Base-by-base conservation (phyloP, 2,888 invertebrate genomes). In the Lasioglossum calceatum region DNA sequence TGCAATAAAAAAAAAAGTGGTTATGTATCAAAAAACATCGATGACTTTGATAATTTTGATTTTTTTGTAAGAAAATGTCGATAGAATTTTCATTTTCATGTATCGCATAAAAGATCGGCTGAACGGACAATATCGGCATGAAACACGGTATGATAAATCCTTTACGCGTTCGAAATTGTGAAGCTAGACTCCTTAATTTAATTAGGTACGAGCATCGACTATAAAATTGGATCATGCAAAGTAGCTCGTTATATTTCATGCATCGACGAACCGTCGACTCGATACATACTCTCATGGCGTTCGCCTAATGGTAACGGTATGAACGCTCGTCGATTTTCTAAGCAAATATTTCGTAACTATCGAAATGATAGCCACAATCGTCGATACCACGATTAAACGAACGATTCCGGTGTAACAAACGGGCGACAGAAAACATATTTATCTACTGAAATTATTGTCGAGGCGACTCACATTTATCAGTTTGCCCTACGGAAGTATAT, bases 231-330 rank as follows among this genome's bases (percentile, higher is more conserved):
- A 86, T 86, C 84, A 72, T 50, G 77, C 19, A 81, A 77, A 86
- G 79, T 80, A 81, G 81, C 87, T 87, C 87, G 87, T 88, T 88
- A 88, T 84, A 84, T 87, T 84, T 88, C 82, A 87, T 73, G 87
- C 87, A 23, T 58, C 87, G 74, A 67, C 72, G 84, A 77, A 87
- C 79, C 79, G 77, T 79, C 77, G 77, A 64, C 19, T 42, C 42
- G 70, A 82, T 54, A 80, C 44, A 81, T 58, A 77, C 58, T 82
- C 75, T 36, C 87, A 50, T n/a, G 19, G 39, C 77, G 44, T 77
- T 86, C 70, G 64, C 67, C 74, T 73, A 50, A 47, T 47, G 67
- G 79, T 77, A 77, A 82, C 77, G 77, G 39, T 82, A 82, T 44
- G 77, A 82, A 70, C 50, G 76, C 39, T 58, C 74, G 14, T 64